Base-by-base conservation (phyloP, 2,888 invertebrate species). In the Drosophila cognata region DNA sequence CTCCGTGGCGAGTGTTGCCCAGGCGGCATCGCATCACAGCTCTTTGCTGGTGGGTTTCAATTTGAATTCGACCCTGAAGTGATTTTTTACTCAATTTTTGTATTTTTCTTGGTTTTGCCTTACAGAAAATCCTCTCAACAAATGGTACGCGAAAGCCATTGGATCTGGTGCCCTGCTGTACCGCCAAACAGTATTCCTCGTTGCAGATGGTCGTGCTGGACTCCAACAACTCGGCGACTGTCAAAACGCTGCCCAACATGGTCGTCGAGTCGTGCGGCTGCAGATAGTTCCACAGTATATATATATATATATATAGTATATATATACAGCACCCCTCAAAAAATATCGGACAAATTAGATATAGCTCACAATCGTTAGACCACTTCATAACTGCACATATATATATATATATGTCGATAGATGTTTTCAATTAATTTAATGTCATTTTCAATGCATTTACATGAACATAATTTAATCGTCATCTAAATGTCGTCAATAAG, bases 191-290 rank as follows among this genome's bases (percentile, higher is more conserved):
- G 72, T 96, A 97, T 93, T 96, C 96, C 73, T 95, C 97, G 2
- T 93, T 98, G 62, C 96, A 96, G 85, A 93, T 98, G 50, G 94
- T 98, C 13, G 97, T 97, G 92, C 95, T 96, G 94, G 96, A 97
- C 91, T 96, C 96, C 25, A 96, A 96, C 84, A 96, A 96, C 82
- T 96, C 96, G 5, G 95, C 96, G 77, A 96, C 96, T 52, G 95
- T 96, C 84, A 97, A 96, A 90, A 95, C 96, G 1, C 93, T 98
- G 70, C 97, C 97, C 0, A 97, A 98, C 88, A 98, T 98, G 97
- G 96, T 97, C 48, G 97, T 98, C n/a, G 97, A 97, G 83, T 95
- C 96, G 8, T 98, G 98, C 91, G 98, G 97, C 25, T 98, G 98
- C 91, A 96, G 97, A 96, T 97, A 94, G 94, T 88, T 48, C 25